These are phyloP conservation scores for Cottoperca gobio DNA, from an alignment of 2,797 vertebrate species.

Conservation along the genomic window DNA sequence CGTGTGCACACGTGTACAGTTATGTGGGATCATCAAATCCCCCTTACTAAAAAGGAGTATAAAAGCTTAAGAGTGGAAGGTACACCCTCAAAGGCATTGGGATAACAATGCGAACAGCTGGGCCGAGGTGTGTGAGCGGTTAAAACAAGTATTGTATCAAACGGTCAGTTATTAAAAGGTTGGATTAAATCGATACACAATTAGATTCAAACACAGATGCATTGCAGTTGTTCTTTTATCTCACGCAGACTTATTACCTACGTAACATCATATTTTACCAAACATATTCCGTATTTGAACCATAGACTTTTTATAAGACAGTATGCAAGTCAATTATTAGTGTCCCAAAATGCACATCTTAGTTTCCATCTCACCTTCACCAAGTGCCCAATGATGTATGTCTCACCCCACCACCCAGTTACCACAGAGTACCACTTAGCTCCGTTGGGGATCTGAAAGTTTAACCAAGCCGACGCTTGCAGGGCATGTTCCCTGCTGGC, in stretches of 20 bases:
- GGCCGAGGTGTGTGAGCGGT: conserved; percentile 17
- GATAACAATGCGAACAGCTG: conserved; percentile 48
- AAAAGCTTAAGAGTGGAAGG: conserved; percentile 35
- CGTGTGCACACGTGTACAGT: conserved; percentile 17
- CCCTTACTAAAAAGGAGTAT: conserved; percentile 43
- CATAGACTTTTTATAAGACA: background rate
- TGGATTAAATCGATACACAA: conserved; percentile 15
- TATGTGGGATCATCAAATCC: conserved; percentile 56
- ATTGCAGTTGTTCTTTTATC: conserved; percentile 3
- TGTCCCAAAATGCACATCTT: conserved; percentile 9
- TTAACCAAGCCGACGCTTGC: conserved; percentile 56
- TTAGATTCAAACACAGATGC: background rate
- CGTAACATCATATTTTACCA: background rate
- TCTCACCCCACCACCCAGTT: conserved; percentile 14
- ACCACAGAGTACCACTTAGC: conserved; percentile 47
- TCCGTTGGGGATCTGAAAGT: conserved; percentile 60
- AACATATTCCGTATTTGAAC: background rate
- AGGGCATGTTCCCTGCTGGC: conserved; percentile 53
- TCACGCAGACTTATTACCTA: background rate
- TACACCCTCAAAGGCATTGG: conserved; percentile 29
- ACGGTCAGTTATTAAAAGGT: conserved; percentile 42
- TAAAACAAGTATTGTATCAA: conserved; percentile 14
- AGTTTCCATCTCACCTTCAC: background rate
- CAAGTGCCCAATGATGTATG: conserved; percentile 36
- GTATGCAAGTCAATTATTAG: background rate